phyloP scores from a whole-genome alignment of 2,888 invertebrate genomes.

The Pecten maximus region DNA sequence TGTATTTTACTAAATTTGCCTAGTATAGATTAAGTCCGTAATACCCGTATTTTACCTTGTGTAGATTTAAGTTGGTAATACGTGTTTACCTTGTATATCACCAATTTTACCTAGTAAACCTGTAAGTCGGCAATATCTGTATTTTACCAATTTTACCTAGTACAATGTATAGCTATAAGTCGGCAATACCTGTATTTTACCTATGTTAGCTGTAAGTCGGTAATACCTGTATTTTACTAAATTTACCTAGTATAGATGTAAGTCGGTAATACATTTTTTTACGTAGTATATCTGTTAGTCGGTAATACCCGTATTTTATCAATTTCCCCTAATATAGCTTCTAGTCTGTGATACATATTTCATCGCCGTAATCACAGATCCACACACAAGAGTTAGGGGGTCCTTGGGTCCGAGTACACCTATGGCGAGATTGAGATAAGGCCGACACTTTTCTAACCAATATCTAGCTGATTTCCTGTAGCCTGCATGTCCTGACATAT shows the following conservation, averaged over 20 bases:
- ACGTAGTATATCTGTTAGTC: not conserved
- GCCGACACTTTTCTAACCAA: not conserved
- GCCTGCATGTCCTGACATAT: not conserved
- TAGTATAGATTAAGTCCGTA: not conserved
- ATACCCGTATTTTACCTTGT: not conserved
- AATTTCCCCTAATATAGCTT: no score
- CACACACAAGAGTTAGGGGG: not conserved
- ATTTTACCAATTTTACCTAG: not conserved
- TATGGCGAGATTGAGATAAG: not conserved
- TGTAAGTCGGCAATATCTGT: no score
- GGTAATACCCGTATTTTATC: no score
- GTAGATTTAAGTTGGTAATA: no score
- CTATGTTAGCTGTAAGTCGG: no score
- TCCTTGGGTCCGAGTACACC: slow-evolving; percentile 33
- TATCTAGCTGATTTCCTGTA: slow-evolving; percentile 6
- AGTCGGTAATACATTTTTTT: not conserved
- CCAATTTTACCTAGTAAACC: no score
- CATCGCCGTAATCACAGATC: not conserved
- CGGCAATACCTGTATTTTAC: not conserved
- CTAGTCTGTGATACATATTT: not conserved
- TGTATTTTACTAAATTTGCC: not conserved
- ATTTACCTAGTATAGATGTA: not conserved
- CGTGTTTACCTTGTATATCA: no score
- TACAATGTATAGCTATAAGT: not conserved
- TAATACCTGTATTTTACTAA: not conserved